A percentile compares a stretch with the other conserved stretches of the same genome.
These are phyloP conservation scores for Pseudorhombus dupliciocellatus DNA, from an alignment of 2,113 vertebrate genomes.

Conservation along the genomic window DNA sequence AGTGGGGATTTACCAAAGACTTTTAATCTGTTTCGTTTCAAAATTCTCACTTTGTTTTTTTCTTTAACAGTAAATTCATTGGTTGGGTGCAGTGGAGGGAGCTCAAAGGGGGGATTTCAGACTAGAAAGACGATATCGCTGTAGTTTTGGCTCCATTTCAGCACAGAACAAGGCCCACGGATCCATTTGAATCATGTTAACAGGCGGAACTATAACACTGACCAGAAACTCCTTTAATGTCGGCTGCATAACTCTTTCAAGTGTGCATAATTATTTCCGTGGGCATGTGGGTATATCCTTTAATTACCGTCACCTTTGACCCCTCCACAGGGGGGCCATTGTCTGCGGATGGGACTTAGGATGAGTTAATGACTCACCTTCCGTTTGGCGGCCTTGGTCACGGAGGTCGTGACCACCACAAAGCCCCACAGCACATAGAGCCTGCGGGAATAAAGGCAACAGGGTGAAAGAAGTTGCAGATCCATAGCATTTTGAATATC, in stretches of 20 bases:
- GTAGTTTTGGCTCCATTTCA: not conserved
- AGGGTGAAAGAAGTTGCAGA: conserved; percentile 20
- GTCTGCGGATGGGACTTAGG: conserved; percentile 19
- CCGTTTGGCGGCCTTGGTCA: conserved; percentile 69
- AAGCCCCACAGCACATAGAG: conserved; percentile 75
- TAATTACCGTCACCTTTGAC: conserved; percentile 23
- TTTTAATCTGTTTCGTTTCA: not conserved
- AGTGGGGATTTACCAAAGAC: no score
- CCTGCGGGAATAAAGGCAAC: conserved; percentile 49
- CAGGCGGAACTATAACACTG: not conserved
- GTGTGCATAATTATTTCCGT: not conserved
- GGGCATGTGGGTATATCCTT: not conserved
- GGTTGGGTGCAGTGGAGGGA: not conserved
- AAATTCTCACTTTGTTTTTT: not conserved
- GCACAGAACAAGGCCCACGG: not conserved
- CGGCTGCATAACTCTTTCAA: not conserved
- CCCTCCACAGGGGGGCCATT: conserved; percentile 17
- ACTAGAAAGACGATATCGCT: not conserved
- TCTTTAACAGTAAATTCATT: not conserved
- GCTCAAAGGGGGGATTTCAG: not conserved
- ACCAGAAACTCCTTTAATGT: not conserved
- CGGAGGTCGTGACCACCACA: conserved; percentile 68
- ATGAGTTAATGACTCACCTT: conserved; percentile 75
- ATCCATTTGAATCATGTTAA: not conserved
- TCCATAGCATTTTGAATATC: conserved; percentile 22